Percentiles rank a stretch among this genome's conserved stretches.
phyloP scores from a whole-genome alignment of 2,113 vertebrate genomes.

The Eolophus roseicapilla region DNA sequence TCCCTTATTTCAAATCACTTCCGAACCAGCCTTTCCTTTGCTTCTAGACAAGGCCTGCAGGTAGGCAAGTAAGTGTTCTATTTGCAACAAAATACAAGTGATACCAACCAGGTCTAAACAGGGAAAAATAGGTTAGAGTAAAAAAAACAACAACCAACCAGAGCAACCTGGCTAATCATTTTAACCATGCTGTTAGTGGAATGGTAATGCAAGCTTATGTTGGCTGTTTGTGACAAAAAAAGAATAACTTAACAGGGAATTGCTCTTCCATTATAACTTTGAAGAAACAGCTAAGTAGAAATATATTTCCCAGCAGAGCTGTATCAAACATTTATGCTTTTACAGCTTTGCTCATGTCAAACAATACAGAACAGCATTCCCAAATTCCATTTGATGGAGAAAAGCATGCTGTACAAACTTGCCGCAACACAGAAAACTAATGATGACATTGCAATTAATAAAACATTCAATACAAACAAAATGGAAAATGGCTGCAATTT shows the following conservation, averaged over 20 bases:
- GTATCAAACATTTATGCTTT: slow-evolving; percentile 61
- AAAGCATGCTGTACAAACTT: neutral
- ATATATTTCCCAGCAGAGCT: slow-evolving; percentile 40
- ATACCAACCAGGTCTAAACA: neutral
- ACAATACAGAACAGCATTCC: slow-evolving; percentile 26
- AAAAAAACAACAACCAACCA: neutral
- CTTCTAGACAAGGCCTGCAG: neutral
- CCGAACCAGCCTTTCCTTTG: neutral
- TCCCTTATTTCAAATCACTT: neutral
- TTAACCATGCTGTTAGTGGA: neutral
- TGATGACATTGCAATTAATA: slow-evolving; percentile 51
- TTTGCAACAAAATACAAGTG: neutral
- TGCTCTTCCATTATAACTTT: slow-evolving; percentile 11
- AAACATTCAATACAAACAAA: slow-evolving; percentile 48
- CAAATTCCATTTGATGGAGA: neutral
- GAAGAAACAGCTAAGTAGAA: slow-evolving; percentile 33
- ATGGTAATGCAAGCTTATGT: neutral
- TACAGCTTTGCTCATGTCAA: slow-evolving; percentile 48
- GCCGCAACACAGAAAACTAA: slow-evolving; percentile 19
- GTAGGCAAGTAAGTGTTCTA: neutral
- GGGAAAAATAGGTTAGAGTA: neutral
- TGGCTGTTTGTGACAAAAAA: neutral
- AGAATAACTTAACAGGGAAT: slow-evolving; percentile 12
- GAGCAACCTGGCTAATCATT: neutral
- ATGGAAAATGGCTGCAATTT: slow-evolving; percentile 3